A percentile compares a stretch with the other conserved stretches of the same genome.
Conservation (phyloP, 2,113 vertebrate genomes). For the Pongo abelii region DNA sequence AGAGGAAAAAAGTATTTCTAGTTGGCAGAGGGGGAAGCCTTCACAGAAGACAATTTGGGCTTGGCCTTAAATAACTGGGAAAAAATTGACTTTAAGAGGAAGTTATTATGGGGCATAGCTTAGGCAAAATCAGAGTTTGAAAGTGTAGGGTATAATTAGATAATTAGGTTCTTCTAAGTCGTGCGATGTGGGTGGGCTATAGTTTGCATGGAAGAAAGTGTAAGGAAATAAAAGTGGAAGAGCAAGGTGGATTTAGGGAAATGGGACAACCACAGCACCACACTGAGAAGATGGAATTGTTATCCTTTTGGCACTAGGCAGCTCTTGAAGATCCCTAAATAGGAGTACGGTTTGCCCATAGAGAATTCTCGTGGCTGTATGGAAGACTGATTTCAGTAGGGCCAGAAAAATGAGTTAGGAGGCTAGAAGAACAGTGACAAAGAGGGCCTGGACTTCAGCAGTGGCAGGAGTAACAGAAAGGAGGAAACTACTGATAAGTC, state of each 20-base stretch:
- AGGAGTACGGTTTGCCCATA: not conserved
- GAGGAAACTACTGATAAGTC: not conserved
- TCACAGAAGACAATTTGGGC: not conserved
- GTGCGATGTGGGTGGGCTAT: not conserved
- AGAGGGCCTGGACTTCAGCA: not conserved
- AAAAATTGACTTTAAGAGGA: not conserved
- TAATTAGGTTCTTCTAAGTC: not conserved
- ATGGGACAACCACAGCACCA: not conserved
- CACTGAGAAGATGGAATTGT: not conserved
- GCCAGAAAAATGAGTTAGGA: not conserved
- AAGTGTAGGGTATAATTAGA: not conserved
- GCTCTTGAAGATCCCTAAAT: not conserved
- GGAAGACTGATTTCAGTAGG: not conserved
- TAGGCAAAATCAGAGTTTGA: not conserved
- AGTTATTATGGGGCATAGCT: accelerated
- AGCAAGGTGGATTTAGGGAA: not conserved
- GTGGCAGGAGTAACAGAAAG: not conserved
- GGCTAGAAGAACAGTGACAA: not conserved
- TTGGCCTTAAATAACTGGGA: not conserved
- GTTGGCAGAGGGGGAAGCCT: not conserved
- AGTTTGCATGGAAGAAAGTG: not conserved
- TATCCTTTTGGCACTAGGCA: not conserved
- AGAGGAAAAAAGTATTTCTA: not conserved
- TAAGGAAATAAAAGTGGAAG: not conserved
- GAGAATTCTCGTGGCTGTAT: not conserved